phyloP scores from a whole-genome alignment of 2,113 vertebrate genomes.

The Lepisosteus osseus region DNA sequence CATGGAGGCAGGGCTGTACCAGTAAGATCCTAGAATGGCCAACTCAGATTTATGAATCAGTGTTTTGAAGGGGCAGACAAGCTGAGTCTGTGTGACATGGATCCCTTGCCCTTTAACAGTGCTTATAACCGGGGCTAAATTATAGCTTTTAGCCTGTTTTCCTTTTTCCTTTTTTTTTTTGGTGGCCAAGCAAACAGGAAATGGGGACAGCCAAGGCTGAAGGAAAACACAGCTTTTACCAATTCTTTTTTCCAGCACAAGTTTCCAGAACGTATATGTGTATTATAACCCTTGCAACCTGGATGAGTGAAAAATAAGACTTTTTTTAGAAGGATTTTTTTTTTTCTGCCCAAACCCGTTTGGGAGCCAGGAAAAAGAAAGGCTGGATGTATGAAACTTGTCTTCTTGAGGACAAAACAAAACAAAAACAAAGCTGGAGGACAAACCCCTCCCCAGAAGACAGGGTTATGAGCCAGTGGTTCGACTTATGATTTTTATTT shows the following conservation, averaged over 20 bases:
- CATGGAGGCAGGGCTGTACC: not conserved
- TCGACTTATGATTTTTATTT: constrained; percentile 31
- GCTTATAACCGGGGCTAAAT: not conserved
- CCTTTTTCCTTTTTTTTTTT: not conserved
- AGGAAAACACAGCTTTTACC: constrained; percentile 1
- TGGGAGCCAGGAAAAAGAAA: constrained; percentile 27
- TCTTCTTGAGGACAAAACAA: constrained; percentile 33
- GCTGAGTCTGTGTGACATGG: not conserved
- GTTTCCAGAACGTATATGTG: constrained; percentile 30
- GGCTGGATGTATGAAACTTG: constrained; percentile 20
- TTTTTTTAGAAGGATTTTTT: too few relatives aligned
- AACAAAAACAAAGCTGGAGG: constrained; percentile 29
- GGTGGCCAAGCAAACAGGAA: not conserved
- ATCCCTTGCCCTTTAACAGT: not conserved
- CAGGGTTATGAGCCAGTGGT: constrained; percentile 28
- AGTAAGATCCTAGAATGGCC: not conserved
- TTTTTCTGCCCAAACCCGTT: constrained; percentile 29
- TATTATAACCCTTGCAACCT: constrained; percentile 2
- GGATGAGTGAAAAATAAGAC: too few relatives aligned
- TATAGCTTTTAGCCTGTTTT: not conserved
- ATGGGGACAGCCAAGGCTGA: not conserved
- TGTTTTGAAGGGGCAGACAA: not conserved
- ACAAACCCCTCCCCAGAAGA: constrained; percentile 29
- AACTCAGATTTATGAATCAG: not conserved
- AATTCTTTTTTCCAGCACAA: constrained; percentile 38